Percentiles rank a stretch among this genome's conserved stretches.
phyloP scores from a whole-genome alignment of 2,113 vertebrate genomes.

The Balaeniceps rex region DNA sequence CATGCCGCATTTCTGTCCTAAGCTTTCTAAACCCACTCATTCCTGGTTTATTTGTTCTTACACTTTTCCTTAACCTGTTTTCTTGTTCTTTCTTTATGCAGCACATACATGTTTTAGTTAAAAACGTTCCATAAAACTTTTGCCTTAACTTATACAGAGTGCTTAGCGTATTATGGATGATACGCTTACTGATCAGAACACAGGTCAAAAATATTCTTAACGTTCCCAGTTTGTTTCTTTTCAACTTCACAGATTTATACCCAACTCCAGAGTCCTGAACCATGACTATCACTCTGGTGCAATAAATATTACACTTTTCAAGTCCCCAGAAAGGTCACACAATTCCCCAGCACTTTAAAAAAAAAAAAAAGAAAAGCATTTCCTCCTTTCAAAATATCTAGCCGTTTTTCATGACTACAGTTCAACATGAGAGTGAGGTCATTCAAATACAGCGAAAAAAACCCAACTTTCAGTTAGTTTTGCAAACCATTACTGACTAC shows the following conservation, averaged over 20 bases:
- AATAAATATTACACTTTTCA: not conserved
- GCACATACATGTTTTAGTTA: not conserved
- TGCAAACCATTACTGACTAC: not conserved
- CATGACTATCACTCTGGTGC: not conserved
- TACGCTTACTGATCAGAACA: not conserved
- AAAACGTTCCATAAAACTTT: not conserved
- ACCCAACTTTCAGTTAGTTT: not conserved
- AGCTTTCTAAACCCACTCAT: not conserved
- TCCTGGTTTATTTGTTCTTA: not conserved
- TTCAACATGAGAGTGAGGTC: not conserved
- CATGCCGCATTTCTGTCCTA: accelerated
- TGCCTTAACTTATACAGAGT: not conserved
- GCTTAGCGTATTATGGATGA: accelerated
- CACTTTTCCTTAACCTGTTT: not conserved
- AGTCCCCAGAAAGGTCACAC: not conserved
- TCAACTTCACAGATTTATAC: not conserved
- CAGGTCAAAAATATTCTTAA: not conserved
- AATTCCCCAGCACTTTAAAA: not conserved
- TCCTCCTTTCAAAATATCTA: not conserved
- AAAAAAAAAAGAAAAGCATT: not conserved
- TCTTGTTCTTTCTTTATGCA: not conserved
- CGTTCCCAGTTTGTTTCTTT: not conserved
- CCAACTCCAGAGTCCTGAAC: not conserved
- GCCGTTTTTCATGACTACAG: not conserved
- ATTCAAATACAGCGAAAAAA: not conserved